Evolutionary conservation across 2,888 invertebrate species (phyloP), one percentile per base, ranked within the genome.

Genomic region (Drosophila nigricruria): DNA sequence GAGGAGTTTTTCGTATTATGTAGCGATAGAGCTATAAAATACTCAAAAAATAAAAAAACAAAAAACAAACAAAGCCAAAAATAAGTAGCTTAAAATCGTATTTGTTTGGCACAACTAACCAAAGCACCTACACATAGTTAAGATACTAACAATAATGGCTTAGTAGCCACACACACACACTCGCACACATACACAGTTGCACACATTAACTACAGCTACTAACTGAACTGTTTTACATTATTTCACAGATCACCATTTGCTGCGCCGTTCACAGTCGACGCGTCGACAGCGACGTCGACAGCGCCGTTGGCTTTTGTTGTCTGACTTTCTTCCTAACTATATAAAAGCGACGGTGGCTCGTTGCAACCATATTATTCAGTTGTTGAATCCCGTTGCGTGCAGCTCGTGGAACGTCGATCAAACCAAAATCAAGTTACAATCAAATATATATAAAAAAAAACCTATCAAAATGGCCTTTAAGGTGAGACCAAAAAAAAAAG

Each of bases 271-370:
- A 30, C 54, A 25, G 65, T 52, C 76, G 42, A 49, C 49, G 32
- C 50, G 50, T 34, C 50, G 32, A 16, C 50, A 20, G 50, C 38
- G 25, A 18, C 53, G 53, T 25, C 59, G 18, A 40, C 64, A 49
- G 60, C 68, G 60, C 66, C 57, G 69, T 49, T 40, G 67, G 61
- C 75, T 54, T 56, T 56, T 59, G 76, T 59, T 79, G 78, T 79
- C 85, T 73, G 86, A 92, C 93, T 93, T 93, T 93, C 93, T 92
- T 93, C 92, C 92, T 90, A 91, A 92, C 88, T 90, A 92, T 93
- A 93, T 93, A 93, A 92, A 93, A 93, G 93, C 91, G 78, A 83
- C 89, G 77, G 82, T 83, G 89, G 90, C 90, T 90, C 82, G 89
- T 90, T 91, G 91, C 83, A 92, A 83, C 90, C 87, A 91, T 88